Evolutionary conservation across 2,797 vertebrate genomes (phyloP).

Genomic region (Mormyrus proboscirostris): DNA sequence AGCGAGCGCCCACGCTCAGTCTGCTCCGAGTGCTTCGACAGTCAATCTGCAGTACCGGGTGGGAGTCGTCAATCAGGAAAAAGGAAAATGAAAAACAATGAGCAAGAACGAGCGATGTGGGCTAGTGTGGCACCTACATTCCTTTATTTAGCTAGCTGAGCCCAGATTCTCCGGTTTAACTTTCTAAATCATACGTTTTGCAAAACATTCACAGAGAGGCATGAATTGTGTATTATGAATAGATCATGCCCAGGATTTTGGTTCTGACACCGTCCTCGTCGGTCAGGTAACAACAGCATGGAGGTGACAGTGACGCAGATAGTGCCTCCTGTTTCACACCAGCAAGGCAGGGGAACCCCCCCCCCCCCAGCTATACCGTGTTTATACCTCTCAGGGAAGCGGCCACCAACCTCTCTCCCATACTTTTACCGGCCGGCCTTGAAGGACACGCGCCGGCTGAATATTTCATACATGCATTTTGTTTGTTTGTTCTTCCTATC

Average conservation of each 20-base stretch:
- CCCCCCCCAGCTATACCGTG: background rate
- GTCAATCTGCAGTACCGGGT: background rate
- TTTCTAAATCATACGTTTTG: background rate
- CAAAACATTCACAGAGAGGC: background rate
- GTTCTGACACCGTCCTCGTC: background rate
- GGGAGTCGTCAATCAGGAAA: background rate
- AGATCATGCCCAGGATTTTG: background rate
- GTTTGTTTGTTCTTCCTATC: constrained; percentile 6
- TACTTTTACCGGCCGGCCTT: constrained; percentile 11
- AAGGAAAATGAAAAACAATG: background rate
- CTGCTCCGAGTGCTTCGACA: background rate
- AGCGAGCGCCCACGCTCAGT: background rate
- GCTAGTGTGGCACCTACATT: background rate
- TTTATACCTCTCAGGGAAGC: background rate
- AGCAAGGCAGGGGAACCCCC: background rate
- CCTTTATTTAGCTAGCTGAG: background rate
- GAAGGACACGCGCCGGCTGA: constrained; percentile 9
- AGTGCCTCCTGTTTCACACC: background rate
- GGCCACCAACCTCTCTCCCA: background rate
- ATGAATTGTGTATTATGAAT: background rate
- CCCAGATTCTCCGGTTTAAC: background rate
- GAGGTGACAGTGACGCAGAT: background rate
- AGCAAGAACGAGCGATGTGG: background rate
- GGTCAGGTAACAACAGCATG: background rate
- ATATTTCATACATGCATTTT: constrained; percentile 16